Evolutionary conservation across 2,797 vertebrate genomes (phyloP).

Genomic region (Enteromius viviparus): DNA sequence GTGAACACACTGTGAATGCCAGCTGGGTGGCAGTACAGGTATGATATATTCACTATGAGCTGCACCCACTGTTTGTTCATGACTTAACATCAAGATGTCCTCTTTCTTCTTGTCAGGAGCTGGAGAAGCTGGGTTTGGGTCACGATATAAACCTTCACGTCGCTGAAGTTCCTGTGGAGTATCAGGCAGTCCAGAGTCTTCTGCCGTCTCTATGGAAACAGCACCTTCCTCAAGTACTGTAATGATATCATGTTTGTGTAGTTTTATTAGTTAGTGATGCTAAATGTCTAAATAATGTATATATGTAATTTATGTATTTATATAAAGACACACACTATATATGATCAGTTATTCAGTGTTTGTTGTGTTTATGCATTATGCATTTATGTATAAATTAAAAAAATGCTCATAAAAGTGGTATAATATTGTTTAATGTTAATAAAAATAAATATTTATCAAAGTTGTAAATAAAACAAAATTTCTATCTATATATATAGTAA

Average conservation of each 20-base stretch:
- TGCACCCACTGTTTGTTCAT: not conserved
- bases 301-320: no score
- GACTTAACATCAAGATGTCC: not conserved
- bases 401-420: not conserved
- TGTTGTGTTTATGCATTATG: no score
- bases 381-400: not conserved
- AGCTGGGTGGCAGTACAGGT: constrained; percentile 98
- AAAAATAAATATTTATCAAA: no score
- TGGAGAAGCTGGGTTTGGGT: constrained; percentile 87
- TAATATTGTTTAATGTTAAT: not conserved
- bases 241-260: not conserved
- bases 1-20: constrained; percentile 88
- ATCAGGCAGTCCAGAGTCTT: constrained; percentile 86
- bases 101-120: constrained; percentile 76
- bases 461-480: no score
- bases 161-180: constrained; percentile 92
- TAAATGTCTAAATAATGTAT: not conserved
- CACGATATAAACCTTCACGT: constrained; percentile 85
- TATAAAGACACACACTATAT: not conserved
- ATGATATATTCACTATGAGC: constrained; percentile 52
- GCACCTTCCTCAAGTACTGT: constrained; percentile 86
- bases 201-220: constrained; percentile 89
- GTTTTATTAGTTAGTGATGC: not conserved
- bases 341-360: not conserved
- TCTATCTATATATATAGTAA: no score